Percentiles rank a stretch among this genome's conserved stretches.
Conservation (phyloP, 2,888 invertebrate species). For the Eutolmus rufibarbis region DNA sequence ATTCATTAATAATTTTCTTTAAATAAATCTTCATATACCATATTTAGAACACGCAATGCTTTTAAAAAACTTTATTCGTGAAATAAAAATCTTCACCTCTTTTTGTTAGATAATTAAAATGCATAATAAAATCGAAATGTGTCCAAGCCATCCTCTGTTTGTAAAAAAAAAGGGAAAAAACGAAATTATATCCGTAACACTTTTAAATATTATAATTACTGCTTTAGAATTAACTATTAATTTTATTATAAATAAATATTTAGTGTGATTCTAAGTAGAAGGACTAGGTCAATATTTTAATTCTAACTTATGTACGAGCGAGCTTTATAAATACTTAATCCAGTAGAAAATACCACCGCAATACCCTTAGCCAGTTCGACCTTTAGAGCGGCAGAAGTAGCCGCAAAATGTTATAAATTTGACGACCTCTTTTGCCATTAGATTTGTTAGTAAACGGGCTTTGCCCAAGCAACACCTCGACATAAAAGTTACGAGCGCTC, state of each 20-base stretch:
- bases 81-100: background rate
- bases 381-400: background rate
- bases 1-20: too few species aligned
- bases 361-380: background rate
- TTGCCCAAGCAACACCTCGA: constrained; percentile 52
- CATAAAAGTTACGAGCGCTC: background rate
- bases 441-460: constrained; percentile 57
- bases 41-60: background rate
- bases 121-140: background rate
- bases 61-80: background rate
- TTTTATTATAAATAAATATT: background rate
- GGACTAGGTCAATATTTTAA: background rate
- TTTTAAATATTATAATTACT: background rate
- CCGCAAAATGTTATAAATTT: constrained; percentile 54
- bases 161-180: background rate
- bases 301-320: background rate
- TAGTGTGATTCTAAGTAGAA: background rate
- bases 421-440: constrained; percentile 55
- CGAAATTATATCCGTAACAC: background rate
- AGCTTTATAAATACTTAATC: background rate
- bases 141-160: background rate
- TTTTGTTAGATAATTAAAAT: background rate
- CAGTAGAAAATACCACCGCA: background rate
- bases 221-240: background rate
- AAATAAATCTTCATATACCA: background rate